A percentile compares a stretch with the other conserved stretches of the same genome.
Evolutionary conservation across 2,888 invertebrate species (phyloP).

Genomic region (Panorpa germanica): DNA sequence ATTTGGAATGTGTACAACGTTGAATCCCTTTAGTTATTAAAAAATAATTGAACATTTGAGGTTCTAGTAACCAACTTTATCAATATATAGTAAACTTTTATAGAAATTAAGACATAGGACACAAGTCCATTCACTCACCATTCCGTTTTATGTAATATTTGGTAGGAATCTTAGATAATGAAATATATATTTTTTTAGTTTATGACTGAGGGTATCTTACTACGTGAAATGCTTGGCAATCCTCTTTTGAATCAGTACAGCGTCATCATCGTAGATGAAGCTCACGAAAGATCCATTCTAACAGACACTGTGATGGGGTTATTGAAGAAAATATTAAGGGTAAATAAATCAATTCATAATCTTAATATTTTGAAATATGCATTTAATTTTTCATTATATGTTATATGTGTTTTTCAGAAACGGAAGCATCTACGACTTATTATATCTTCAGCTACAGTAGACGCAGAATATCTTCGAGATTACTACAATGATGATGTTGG

Average conservation of each 20-base stretch:
- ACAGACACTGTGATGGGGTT: conserved; percentile 90
- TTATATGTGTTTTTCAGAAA: conserved; percentile 31
- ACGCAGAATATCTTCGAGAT: conserved; percentile 67
- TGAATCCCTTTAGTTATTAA: too few relatives aligned
- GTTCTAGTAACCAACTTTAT: too few relatives aligned
- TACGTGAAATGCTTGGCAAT: conserved; percentile 89
- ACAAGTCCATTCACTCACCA: neutral
- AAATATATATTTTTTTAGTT: conserved; percentile 34
- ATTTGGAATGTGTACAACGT: too few relatives aligned
- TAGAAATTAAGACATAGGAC: neutral
- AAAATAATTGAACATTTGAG: too few relatives aligned
- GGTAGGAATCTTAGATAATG: conserved; percentile 5
- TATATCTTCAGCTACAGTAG: conserved; percentile 88
- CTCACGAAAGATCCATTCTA: conserved; percentile 82
- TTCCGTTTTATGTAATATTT: conserved; percentile 6
- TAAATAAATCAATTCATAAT: conserved; percentile 18
- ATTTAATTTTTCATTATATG: conserved; percentile 2
- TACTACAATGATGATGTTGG: conserved; percentile 46
- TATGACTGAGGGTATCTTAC: conserved; percentile 89
- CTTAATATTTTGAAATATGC: conserved; percentile 29
- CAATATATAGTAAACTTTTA: conserved; percentile 1
- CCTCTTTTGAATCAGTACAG: conserved; percentile 79
- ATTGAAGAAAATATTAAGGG: conserved; percentile 75
- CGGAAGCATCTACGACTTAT: conserved; percentile 65
- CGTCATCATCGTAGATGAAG: conserved; percentile 82